Evolutionary conservation across 1,140 invertebrate genomes (phyloP).

Genomic region (Drosophila kohkoa): DNA sequence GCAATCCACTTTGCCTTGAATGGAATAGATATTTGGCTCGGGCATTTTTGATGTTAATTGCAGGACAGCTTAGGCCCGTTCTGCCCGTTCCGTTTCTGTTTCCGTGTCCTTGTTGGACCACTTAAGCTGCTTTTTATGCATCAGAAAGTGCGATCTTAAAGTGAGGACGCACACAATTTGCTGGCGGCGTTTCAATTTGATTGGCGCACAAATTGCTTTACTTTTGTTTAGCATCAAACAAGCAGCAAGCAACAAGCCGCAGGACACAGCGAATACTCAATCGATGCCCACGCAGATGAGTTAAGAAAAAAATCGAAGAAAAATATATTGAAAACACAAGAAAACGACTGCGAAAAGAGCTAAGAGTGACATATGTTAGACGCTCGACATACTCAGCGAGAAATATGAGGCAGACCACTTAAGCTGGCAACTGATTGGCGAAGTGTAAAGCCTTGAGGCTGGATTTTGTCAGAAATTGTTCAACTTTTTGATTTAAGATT

Average conservation of each 20-base stretch:
- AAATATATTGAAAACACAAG: constrained; percentile 1
- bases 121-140: constrained; percentile 35
- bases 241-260: constrained; percentile 20
- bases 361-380: not conserved
- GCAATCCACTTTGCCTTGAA: constrained; percentile 13
- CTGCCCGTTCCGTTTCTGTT: not conserved
- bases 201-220: constrained; percentile 53
- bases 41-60: constrained; percentile 46
- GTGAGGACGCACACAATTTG: constrained; percentile 23
- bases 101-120: not conserved
- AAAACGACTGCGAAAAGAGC: not conserved
- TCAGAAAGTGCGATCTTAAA: constrained; percentile 28
- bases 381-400: too few species aligned
- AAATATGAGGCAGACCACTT: too few species aligned
- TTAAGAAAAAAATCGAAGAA: constrained; percentile 1
- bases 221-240: constrained; percentile 40
- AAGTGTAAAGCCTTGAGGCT: too few species aligned
- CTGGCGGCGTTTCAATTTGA: constrained; percentile 46
- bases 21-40: constrained; percentile 22
- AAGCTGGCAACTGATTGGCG: too few species aligned
- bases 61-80: constrained; percentile 20
- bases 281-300: constrained; percentile 23
- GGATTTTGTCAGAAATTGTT: too few species aligned
- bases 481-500: too few species aligned
- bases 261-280: constrained; percentile 2